Conservation (phyloP, 2,113 vertebrate genomes). For the Rhinichthys klamathensis region DNA sequence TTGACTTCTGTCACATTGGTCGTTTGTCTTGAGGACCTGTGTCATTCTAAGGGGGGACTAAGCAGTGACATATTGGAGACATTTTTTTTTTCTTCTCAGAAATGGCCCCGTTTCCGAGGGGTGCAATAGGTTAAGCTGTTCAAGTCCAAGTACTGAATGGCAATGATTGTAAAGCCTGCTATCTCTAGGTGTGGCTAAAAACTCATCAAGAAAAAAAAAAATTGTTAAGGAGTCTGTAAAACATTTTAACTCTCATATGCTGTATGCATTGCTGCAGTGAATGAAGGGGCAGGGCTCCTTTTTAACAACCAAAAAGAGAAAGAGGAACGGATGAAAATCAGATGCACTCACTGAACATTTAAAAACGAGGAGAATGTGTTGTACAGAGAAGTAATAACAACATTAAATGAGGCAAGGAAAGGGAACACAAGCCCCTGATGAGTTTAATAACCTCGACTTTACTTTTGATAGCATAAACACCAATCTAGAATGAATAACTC, state of each 20-base stretch:
- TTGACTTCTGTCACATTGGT: slow-evolving; percentile 82
- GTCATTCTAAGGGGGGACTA: slow-evolving; percentile 78
- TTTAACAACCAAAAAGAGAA: background rate
- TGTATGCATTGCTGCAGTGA: background rate
- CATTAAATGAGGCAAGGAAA: background rate
- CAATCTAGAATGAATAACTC: background rate
- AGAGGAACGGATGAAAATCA: background rate
- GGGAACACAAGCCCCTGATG: background rate
- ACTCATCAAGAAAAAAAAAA: slow-evolving; percentile 51
- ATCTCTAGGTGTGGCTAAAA: slow-evolving; percentile 48
- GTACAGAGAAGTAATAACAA: background rate
- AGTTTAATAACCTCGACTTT: background rate
- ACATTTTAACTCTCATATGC: slow-evolving; percentile 7
- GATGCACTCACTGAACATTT: background rate
- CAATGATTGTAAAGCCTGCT: slow-evolving; percentile 60
- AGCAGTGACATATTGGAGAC: slow-evolving; percentile 81
- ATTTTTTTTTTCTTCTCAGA: slow-evolving; percentile 77
- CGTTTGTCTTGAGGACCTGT: slow-evolving; percentile 83
- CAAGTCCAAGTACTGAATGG: slow-evolving; percentile 68
- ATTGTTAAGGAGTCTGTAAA: slow-evolving; percentile 38
- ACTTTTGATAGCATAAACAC: background rate
- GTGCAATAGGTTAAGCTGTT: slow-evolving; percentile 83
- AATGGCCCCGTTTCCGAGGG: slow-evolving; percentile 75
- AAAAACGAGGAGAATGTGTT: background rate
- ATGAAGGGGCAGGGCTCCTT: slow-evolving; percentile 7